Evolutionary conservation across 2,797 vertebrate species (phyloP).

Genomic region (Triplophysa yarkandensis): DNA sequence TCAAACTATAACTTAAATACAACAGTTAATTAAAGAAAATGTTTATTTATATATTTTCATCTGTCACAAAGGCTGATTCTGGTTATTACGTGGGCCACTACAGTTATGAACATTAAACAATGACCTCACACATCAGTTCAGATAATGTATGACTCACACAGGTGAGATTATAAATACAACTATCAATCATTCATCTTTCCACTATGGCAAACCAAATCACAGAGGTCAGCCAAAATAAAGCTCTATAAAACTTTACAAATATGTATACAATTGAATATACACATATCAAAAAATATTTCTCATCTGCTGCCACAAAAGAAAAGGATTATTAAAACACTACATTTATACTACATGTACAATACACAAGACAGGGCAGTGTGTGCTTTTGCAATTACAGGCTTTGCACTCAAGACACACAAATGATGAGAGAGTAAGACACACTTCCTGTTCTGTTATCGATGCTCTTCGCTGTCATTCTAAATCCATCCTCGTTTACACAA

Average conservation of each 20-base stretch:
- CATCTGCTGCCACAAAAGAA: constrained; percentile 44
- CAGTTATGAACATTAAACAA: background rate
- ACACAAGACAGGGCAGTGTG: constrained; percentile 40
- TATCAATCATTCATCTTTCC: constrained; percentile 24
- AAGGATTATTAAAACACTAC: constrained; percentile 46
- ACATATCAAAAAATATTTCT: constrained; percentile 58
- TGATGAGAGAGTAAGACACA: constrained; percentile 38
- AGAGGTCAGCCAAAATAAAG: constrained; percentile 52
- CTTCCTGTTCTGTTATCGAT: background rate
- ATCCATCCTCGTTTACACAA: constrained; percentile 37
- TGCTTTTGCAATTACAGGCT: constrained; percentile 23
- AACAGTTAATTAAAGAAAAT: background rate
- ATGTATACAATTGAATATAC: constrained; percentile 70
- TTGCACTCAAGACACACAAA: constrained; percentile 36
- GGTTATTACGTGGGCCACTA: background rate
- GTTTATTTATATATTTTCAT: background rate
- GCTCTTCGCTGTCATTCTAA: constrained; percentile 4
- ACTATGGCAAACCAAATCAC: constrained; percentile 40
- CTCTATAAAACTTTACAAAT: constrained; percentile 72
- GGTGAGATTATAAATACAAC: constrained; percentile 7
- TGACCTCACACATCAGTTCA: background rate
- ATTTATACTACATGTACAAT: constrained; percentile 42
- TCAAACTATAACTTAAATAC: background rate
- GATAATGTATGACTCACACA: background rate
- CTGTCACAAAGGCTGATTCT: background rate